Base-by-base conservation (phyloP, 1,140 invertebrate genomes). In the Ceratosolen fusciceps region DNA sequence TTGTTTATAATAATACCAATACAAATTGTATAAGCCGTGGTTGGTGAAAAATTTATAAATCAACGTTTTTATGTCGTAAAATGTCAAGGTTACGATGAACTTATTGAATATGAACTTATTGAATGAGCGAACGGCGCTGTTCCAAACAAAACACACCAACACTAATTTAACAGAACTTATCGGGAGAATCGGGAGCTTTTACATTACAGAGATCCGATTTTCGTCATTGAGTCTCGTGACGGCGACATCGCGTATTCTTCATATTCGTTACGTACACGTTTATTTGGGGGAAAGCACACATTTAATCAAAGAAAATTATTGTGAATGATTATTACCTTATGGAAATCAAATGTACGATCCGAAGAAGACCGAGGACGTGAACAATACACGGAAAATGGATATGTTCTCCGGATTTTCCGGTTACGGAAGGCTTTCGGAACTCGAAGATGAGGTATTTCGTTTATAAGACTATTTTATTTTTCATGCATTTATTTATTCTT, bases 381-480 rank as follows among this genome's bases (percentile, higher is more conserved):
- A n/a, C 4, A 12, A 65, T 21, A 24, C 60, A 65, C 37, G 60
- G 60, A 37, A 65, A 31, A 65, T 65, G 19, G 60, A 37, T n/a
- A 65, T n/a, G 31, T 37, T 37, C 19, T n/a, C 31, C 7, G 60
- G 60, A 65, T 65, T 65, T 65, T 65, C 60, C 7, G 60, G 31
- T 9, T 65, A 65, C 31, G 60, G 31, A 65, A 34, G 16, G 19
- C 60, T 37, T 65, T 65, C 60, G 19, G 60, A 65, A 37, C 31
- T 65, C 21, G 60, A 65, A 65, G 60, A 37, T 3, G 60, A 65
- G 60, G 60, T 65, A n/a, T n/a, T n/a, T 14, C 37, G 60, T 65
- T 65, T 37, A 37, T 31, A 31, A 1, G n/a, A 8, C n/a, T 2
- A 29, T 60, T 1, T 29, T 31, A 29, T 60, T 60, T 0, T 60